phyloP scores from a whole-genome alignment of 2,113 vertebrate genomes.

The Todiramphus saurophagus region DNA sequence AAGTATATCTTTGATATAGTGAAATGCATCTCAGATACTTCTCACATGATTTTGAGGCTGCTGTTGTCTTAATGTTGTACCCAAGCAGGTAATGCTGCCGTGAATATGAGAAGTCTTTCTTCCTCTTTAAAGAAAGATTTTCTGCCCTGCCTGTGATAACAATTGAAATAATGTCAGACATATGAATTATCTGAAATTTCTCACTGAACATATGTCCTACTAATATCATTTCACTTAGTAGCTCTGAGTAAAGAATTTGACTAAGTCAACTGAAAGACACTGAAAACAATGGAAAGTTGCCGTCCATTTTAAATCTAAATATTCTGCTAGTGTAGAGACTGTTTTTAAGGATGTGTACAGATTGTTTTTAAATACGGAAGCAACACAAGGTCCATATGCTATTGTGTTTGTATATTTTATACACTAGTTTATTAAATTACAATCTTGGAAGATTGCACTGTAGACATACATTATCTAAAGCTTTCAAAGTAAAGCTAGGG shows the following conservation, averaged over 20 bases:
- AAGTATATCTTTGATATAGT: not conserved
- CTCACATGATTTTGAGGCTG: not conserved
- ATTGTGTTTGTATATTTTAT: not conserved
- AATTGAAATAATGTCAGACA: not conserved
- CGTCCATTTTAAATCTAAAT: not conserved
- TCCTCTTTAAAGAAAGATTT: not conserved
- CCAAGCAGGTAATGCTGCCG: not conserved
- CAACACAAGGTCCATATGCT: not conserved
- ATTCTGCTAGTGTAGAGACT: not conserved
- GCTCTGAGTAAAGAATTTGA: not conserved
- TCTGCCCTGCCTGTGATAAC: not conserved
- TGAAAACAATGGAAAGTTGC: not conserved
- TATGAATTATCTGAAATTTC: not conserved
- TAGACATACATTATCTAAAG: not conserved
- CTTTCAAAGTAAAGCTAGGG: not conserved
- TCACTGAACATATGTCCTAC: not conserved
- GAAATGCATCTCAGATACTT: not conserved
- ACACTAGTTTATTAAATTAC: not conserved
- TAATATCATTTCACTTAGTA: not conserved
- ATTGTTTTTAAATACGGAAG: not conserved
- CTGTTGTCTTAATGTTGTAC: not conserved
- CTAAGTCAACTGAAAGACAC: not conserved
- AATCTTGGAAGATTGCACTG: not conserved
- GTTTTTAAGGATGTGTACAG: not conserved
- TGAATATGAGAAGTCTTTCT: not conserved